Base-by-base conservation (phyloP, 1,140 invertebrate genomes). In the Galleria mellonella region DNA sequence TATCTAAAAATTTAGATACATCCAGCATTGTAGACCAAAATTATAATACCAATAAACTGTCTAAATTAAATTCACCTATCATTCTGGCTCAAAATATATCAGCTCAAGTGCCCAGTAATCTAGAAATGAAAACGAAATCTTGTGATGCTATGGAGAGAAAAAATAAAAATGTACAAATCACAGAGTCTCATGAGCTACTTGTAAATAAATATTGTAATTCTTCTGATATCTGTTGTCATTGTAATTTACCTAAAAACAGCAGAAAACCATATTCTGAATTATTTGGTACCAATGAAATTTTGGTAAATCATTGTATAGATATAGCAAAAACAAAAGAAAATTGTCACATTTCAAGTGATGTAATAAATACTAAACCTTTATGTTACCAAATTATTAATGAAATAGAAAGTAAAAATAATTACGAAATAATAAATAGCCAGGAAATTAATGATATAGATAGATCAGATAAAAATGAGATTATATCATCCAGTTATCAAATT, bases 61-160 rank as follows among this genome's bases (percentile, higher is more conserved):
- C 27, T 17, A 51, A 46, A n/a, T 51, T 38, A 11, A 49, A 33
- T 9, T 47, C 39, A 35, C 44, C 38, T 9, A 41, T 40, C 10
- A 41, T 43, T 32, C 0, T 36, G 28, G 51, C 38, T 27, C 35
- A 63, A 38, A 51, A 57, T 50, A 56, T 51, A 31, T 66, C 58
- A 17, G 47, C 54, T 9, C 72, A 72, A 60, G 55, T 47, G 30
- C 44, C 47, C 10, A 32, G 32, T 39, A 51, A 55, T 33, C 39
- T 47, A 12, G 47, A 32, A 44, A 56, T 68, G 49, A 32, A 55
- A 43, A 55, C 57, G 12, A 75, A 68, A 53, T 78, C 72, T 15
- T 74, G 71, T 57, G 51, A 73, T 13, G 51, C 46, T 29, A 44
- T 67, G 9, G 39, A 54, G 48, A 47, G 28, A 32, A 9, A 23